These are phyloP conservation scores for Lepidurus couesii DNA, from an alignment of 1,140 invertebrate genomes.

Conservation along the genomic window DNA sequence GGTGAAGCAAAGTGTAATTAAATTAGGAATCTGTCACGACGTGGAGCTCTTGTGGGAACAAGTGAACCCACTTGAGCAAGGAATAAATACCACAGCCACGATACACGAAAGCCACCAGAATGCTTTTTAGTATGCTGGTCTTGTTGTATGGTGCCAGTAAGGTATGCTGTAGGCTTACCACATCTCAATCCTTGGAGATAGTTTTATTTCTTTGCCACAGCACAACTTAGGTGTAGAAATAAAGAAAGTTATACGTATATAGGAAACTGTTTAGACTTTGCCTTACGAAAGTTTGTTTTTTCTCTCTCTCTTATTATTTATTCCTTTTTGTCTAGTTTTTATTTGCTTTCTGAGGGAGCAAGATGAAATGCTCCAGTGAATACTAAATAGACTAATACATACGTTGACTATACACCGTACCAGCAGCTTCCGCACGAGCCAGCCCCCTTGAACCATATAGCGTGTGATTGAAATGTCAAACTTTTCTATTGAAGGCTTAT, in stretches of 20 bases:
- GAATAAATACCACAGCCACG: slow-evolving; percentile 1
- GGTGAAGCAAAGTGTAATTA: slow-evolving; percentile 2
- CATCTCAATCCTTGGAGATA: background rate
- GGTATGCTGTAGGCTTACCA: background rate
- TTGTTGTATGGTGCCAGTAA: background rate
- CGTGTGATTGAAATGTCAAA: background rate
- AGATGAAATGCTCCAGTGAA: slow-evolving; percentile 2
- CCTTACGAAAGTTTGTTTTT: background rate
- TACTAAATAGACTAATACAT: background rate
- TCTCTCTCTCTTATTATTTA: background rate
- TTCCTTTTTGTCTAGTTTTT: background rate
- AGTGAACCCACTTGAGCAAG: background rate
- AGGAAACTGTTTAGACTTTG: background rate
- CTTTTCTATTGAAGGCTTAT: background rate
- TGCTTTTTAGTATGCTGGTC: background rate
- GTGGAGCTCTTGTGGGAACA: background rate
- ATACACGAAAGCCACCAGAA: background rate
- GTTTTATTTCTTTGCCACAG: background rate
- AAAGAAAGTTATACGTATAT: background rate
- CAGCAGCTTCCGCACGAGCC: background rate
- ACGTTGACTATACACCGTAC: background rate
- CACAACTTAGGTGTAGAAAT: background rate
- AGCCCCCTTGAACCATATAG: background rate
- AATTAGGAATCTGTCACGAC: background rate
- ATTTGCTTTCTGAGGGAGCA: background rate